A percentile compares a stretch with the other conserved stretches of the same genome.
Evolutionary conservation across 2,888 invertebrate species (phyloP).

Genomic region (Osedax frankpressi): DNA sequence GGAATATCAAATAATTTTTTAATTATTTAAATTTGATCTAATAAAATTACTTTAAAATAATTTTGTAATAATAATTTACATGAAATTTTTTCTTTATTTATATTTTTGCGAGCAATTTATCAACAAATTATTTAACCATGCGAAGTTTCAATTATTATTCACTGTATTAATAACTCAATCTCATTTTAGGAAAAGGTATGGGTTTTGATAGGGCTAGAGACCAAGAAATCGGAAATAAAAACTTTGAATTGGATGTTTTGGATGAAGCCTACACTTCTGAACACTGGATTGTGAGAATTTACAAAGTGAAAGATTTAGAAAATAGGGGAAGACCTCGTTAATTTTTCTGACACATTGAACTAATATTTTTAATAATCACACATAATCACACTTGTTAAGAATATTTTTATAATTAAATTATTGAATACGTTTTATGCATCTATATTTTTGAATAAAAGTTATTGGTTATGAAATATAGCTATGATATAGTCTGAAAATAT

Average conservation of each 20-base stretch:
- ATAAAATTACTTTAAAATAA: too few species aligned
- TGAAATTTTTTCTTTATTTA: too few species aligned
- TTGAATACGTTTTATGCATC: too few species aligned
- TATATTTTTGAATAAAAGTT: too few species aligned
- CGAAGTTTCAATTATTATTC: not conserved
- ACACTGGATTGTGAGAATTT: slow-evolving; percentile 95
- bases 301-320: slow-evolving; percentile 85
- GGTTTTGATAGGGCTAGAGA: slow-evolving; percentile 90
- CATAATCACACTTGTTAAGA: not conserved
- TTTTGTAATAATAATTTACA: too few species aligned
- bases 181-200: slow-evolving; percentile 70
- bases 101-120: not conserved
- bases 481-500: too few species aligned
- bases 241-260: slow-evolving; percentile 91
- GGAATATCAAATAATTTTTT: too few species aligned
- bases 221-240: slow-evolving; percentile 96
- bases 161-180: too few species aligned
- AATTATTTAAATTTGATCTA: too few species aligned
- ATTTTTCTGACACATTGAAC: not conserved
- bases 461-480: too few species aligned
- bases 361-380: not conserved
- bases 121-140: not conserved
- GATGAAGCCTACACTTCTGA: slow-evolving; percentile 98
- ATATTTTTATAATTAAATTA: not conserved
- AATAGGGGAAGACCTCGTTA: slow-evolving; percentile 51